Percentiles rank a stretch among this genome's conserved stretches.
phyloP scores from a whole-genome alignment of 2,888 invertebrate species.

The Tenodera sinensis region DNA sequence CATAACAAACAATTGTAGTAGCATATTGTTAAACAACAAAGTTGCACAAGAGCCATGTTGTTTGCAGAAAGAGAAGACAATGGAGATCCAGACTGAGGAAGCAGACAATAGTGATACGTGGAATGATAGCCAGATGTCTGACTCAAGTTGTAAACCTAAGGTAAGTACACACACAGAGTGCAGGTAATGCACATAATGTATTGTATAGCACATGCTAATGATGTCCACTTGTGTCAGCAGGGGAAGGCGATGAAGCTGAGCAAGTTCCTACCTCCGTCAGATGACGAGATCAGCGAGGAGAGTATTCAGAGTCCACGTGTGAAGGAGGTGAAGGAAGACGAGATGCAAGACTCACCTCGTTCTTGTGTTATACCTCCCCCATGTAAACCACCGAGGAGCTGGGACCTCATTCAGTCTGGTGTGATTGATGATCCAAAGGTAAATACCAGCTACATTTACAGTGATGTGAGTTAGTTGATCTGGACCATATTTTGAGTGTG shows the following conservation, averaged over 20 bases:
- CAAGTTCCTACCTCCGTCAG: slow-evolving; percentile 28
- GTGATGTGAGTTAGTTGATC: no score
- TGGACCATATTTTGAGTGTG: no score
- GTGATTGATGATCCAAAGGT: slow-evolving; percentile 38
- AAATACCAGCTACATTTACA: neutral
- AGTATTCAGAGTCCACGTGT: slow-evolving; percentile 24
- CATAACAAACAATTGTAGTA: no score
- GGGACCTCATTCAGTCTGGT: slow-evolving; percentile 41
- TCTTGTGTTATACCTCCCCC: slow-evolving; percentile 40
- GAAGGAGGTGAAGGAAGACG: slow-evolving; percentile 26
- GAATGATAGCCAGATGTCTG: slow-evolving; percentile 33
- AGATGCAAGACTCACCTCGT: slow-evolving; percentile 35
- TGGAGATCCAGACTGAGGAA: slow-evolving; percentile 20
- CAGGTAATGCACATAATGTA: no score
- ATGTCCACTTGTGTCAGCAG: neutral
- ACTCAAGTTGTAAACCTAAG: slow-evolving; percentile 18
- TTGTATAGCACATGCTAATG: neutral
- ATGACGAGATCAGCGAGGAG: slow-evolving; percentile 31
- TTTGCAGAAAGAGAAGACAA: neutral
- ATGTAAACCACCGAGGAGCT: slow-evolving; percentile 40
- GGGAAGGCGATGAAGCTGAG: slow-evolving; percentile 16
- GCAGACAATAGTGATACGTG: slow-evolving; percentile 32
- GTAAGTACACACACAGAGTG: neutral
- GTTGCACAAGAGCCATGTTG: no score
- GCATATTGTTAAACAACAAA: no score